Evolutionary conservation across 2,113 vertebrate species (phyloP).

Genomic region (Heloderma charlesbogerti): DNA sequence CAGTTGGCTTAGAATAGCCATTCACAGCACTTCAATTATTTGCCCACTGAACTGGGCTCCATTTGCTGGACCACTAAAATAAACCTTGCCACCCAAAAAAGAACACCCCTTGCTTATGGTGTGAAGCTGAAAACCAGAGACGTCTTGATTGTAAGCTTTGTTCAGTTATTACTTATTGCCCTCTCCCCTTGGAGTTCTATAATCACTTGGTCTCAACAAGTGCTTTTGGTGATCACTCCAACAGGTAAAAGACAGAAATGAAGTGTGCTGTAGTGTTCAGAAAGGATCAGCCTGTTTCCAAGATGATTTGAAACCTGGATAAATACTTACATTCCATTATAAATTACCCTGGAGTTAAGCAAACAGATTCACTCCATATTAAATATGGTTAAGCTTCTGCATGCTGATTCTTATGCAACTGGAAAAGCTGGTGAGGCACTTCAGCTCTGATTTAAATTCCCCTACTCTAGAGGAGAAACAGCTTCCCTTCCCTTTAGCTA

Average conservation of each 20-base stretch:
- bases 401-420: neutral
- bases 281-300: neutral
- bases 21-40: neutral
- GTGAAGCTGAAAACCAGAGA: neutral
- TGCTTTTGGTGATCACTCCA: neutral
- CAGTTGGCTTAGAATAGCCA: neutral
- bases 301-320: conserved; percentile 1
- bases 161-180: neutral
- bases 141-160: neutral
- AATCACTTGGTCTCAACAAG: neutral
- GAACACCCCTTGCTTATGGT: neutral
- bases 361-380: neutral
- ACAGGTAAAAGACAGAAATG: neutral
- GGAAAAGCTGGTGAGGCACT: neutral
- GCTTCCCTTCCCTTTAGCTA: conserved; percentile 9
- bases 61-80: neutral
- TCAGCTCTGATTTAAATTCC: conserved; percentile 11
- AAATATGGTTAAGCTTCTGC: neutral
- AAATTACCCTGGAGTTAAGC: conserved; percentile 8
- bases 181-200: neutral
- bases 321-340: neutral
- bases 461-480: neutral
- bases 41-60: neutral
- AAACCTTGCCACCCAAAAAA: neutral
- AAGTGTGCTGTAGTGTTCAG: neutral